A percentile compares a stretch with the other conserved stretches of the same genome.
phyloP scores from a whole-genome alignment of 2,113 vertebrate species.

The Chauna torquata region DNA sequence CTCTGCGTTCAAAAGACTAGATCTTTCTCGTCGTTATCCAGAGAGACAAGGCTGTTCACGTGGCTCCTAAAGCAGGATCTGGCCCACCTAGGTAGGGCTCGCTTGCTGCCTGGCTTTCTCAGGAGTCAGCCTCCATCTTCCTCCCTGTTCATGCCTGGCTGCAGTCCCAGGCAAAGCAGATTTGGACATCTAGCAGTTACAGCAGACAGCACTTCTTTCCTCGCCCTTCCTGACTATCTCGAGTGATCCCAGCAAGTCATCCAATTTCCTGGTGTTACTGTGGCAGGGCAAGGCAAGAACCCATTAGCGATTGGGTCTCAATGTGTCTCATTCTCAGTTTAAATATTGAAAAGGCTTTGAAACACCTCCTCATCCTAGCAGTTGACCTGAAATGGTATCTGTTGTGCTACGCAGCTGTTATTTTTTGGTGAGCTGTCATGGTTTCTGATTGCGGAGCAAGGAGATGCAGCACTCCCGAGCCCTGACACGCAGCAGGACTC shows the following conservation, averaged over 20 bases:
- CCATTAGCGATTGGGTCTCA: background rate
- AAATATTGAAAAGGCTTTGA: background rate
- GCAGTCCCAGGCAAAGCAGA: background rate
- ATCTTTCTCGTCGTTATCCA: fast-evolving
- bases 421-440: background rate
- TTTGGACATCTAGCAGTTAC: background rate
- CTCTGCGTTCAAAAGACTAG: background rate
- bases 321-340: background rate
- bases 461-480: background rate
- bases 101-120: background rate
- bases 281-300: background rate
- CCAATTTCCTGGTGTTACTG: background rate
- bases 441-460: background rate
- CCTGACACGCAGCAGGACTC: slow-evolving; percentile 38
- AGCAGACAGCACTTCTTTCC: background rate
- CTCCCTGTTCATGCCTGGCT: background rate
- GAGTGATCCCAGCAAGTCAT: background rate
- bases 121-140: background rate
- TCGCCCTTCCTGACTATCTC: background rate
- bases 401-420: background rate
- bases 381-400: slow-evolving; percentile 1
- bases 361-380: background rate
- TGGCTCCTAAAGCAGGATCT: background rate
- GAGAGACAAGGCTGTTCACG: background rate
- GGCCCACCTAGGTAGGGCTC: background rate